A percentile compares a stretch with the other conserved stretches of the same genome.
phyloP scores from a whole-genome alignment of 1,140 invertebrate genomes.

The silkworm (Bombyx mori) region ASM3026992v2 NC_085133.1:802501-803000 shows the following conservation, averaged over 20 bases:
- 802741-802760: conserved; percentile 40
- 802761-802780: conserved; percentile 70
- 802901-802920: too few species aligned
- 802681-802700: conserved; percentile 72
- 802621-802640: conserved; percentile 60
- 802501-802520: conserved; percentile 40
- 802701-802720: conserved; percentile 53
- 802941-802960: too few species aligned
- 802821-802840: conserved; percentile 15
- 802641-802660: conserved; percentile 66
- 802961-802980: too few species aligned
- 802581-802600: conserved; percentile 66
- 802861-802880: too few species aligned
- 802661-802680: conserved; percentile 69
- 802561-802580: conserved; percentile 55
- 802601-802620: conserved; percentile 59
- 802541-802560: conserved; percentile 59
- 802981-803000: too few species aligned
- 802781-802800: conserved; percentile 66
- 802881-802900: too few species aligned
- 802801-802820: conserved; percentile 37
- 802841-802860: not conserved
- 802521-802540: conserved; percentile 45
- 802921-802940: too few species aligned
- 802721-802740: conserved; percentile 52